Conservation (phyloP, 2,797 vertebrate species). For the Brotula barbata region DNA sequence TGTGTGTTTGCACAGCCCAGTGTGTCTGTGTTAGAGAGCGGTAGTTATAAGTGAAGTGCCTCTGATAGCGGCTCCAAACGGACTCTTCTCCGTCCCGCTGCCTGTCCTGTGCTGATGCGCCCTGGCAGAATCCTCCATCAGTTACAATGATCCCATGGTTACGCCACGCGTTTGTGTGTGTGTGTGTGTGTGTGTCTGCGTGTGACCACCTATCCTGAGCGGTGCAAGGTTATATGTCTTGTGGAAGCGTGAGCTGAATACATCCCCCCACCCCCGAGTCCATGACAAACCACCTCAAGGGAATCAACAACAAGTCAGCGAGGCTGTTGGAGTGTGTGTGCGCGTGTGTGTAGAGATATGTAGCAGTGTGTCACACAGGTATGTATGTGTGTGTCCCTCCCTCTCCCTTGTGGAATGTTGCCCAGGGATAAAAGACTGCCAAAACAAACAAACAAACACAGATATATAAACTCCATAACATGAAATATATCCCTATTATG, state of each 20-base stretch:
- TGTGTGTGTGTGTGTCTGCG: conserved; percentile 42
- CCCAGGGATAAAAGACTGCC: conserved; percentile 1
- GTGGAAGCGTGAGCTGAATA: conserved; percentile 60
- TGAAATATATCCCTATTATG: conserved; percentile 45
- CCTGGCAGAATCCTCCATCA: conserved; percentile 67
- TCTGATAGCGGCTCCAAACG: neutral
- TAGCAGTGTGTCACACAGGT: conserved; percentile 30
- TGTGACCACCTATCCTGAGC: conserved; percentile 47
- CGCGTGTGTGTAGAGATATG: conserved; percentile 35
- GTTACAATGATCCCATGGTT: conserved; percentile 68
- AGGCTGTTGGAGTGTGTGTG: conserved; percentile 26
- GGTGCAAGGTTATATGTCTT: conserved; percentile 33
- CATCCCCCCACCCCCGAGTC: conserved; percentile 41
- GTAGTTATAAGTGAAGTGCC: conserved; percentile 21
- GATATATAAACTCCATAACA: conserved; percentile 31
- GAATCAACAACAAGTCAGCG: conserved; percentile 45
- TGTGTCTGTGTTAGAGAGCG: conserved; percentile 17
- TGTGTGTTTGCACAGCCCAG: conserved; percentile 1
- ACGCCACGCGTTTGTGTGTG: conserved; percentile 1
- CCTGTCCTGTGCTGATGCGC: conserved; percentile 37
- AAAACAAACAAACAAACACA: neutral
- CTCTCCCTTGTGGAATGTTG: neutral
- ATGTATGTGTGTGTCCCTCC: conserved; percentile 13
- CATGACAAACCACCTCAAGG: conserved; percentile 63
- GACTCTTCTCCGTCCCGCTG: conserved; percentile 21